Conservation (phyloP, 1,140 invertebrate species). For the Drosophila tristis region DNA sequence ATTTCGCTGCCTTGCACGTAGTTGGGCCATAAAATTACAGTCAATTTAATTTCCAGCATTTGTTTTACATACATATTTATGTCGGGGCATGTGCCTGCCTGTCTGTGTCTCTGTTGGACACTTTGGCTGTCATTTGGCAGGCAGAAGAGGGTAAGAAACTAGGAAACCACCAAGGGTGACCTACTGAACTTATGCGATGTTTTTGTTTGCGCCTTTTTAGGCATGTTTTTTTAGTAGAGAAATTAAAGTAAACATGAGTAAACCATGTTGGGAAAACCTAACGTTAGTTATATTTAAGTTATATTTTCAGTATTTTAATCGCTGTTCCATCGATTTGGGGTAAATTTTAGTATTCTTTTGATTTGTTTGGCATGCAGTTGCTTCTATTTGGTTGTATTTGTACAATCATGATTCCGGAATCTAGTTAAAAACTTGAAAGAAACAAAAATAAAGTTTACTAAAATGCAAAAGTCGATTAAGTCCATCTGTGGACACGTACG, state of each 20-base stretch:
- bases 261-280: slow-evolving; percentile 14
- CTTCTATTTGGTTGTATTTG: too few species aligned
- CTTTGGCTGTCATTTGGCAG: slow-evolving; percentile 23
- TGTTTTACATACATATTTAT: slow-evolving; percentile 55
- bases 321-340: too few species aligned
- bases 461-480: slow-evolving; percentile 43
- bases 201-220: slow-evolving; percentile 29
- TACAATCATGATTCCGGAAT: too few species aligned
- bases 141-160: slow-evolving; percentile 10
- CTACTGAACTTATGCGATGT: slow-evolving; percentile 31
- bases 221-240: slow-evolving; percentile 45
- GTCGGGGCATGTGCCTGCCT: slow-evolving; percentile 46
- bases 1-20: slow-evolving; percentile 58
- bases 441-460: background rate
- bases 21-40: slow-evolving; percentile 57
- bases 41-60: slow-evolving; percentile 61
- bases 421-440: too few species aligned
- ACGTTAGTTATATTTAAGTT: too few species aligned
- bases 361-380: too few species aligned
- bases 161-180: slow-evolving; percentile 17
- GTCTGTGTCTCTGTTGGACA: slow-evolving; percentile 35
- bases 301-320: too few species aligned
- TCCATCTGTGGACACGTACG: slow-evolving; percentile 35
- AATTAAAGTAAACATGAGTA: slow-evolving; percentile 44
- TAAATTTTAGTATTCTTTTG: too few species aligned